phyloP scores from a whole-genome alignment of 2,888 invertebrate species.

The Aproaerema taeniolella region DNA sequence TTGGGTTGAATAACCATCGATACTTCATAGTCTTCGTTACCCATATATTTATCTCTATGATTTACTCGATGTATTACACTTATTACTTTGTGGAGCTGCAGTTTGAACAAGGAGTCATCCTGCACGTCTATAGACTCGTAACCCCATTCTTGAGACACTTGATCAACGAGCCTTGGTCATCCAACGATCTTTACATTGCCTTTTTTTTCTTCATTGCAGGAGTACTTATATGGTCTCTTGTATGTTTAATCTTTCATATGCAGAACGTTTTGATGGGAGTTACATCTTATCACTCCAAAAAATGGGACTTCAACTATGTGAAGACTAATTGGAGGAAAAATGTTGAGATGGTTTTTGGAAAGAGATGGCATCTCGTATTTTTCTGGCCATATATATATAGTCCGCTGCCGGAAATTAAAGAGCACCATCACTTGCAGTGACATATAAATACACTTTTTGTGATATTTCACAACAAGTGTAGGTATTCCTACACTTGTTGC shows the following conservation, averaged over 20 bases:
- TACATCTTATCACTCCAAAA: too few relatives aligned
- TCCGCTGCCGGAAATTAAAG: too few relatives aligned
- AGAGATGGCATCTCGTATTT: too few relatives aligned
- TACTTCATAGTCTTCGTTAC: conserved; percentile 86
- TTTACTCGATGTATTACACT: conserved; percentile 82
- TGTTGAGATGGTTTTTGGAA: too few relatives aligned
- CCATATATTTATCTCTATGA: conserved; percentile 81
- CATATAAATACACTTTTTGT: too few relatives aligned
- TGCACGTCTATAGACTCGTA: conserved; percentile 32
- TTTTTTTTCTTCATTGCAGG: conserved; percentile 36
- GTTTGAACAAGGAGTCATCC: conserved; percentile 30
- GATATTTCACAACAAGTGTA: too few relatives aligned
- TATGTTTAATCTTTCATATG: conserved; percentile 45
- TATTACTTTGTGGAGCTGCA: conserved; percentile 76
- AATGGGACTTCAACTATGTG: too few relatives aligned
- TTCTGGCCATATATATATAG: too few relatives aligned
- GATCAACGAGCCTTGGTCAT: conserved; percentile 10
- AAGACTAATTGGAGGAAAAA: too few relatives aligned
- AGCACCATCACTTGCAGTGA: too few relatives aligned
- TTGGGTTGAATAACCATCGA: conserved; percentile 88
- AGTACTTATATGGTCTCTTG: conserved; percentile 35
- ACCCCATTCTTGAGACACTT: conserved; percentile 35
- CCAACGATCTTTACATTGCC: conserved; percentile 9
- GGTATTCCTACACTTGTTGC: too few relatives aligned
- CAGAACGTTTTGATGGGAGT: conserved; percentile 70